Percentiles rank a stretch among this genome's conserved stretches.
Evolutionary conservation across 2,888 invertebrate species (phyloP).

Genomic region (Sialis fuliginosa): DNA sequence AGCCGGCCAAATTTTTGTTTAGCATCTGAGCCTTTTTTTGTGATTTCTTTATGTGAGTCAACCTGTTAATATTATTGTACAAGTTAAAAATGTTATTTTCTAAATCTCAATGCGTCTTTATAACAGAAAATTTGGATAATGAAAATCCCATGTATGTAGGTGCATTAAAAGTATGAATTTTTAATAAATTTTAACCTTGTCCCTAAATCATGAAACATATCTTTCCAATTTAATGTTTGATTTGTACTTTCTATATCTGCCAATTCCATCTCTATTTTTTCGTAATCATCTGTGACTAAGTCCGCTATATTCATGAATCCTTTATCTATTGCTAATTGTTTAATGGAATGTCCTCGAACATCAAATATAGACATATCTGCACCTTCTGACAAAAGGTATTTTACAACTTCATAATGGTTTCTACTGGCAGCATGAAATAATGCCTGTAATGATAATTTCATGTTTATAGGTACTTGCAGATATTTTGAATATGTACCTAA

Average conservation of each 20-base stretch:
- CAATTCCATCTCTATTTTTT: constrained; percentile 13
- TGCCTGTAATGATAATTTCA: constrained; percentile 25
- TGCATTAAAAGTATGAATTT: constrained; percentile 10
- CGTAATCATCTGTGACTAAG: constrained; percentile 25
- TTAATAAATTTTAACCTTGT: constrained; percentile 9
- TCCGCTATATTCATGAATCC: constrained; percentile 29
- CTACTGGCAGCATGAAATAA: constrained; percentile 41
- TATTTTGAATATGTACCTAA: too few relatives aligned
- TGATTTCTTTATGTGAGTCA: too few relatives aligned
- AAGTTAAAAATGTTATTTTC: too few relatives aligned
- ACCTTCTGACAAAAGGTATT: constrained; percentile 32
- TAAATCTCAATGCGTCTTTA: too few relatives aligned
- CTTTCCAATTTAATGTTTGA: constrained; percentile 26
- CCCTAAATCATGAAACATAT: constrained; percentile 29
- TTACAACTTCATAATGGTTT: constrained; percentile 33
- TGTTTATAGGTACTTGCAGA: background rate
- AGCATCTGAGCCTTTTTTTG: too few relatives aligned
- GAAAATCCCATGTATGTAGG: too few relatives aligned
- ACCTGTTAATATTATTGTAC: too few relatives aligned
- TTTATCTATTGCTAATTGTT: constrained; percentile 34
- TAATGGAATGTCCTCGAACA: constrained; percentile 27
- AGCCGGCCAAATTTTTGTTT: too few relatives aligned
- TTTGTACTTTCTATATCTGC: constrained; percentile 15
- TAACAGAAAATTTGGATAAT: too few relatives aligned
- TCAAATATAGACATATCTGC: constrained; percentile 32